Percentiles rank a stretch among this genome's conserved stretches.
These are phyloP conservation scores for Graptemys geographica DNA, from an alignment of 2,797 vertebrate species.

Conservation along the genomic window DNA sequence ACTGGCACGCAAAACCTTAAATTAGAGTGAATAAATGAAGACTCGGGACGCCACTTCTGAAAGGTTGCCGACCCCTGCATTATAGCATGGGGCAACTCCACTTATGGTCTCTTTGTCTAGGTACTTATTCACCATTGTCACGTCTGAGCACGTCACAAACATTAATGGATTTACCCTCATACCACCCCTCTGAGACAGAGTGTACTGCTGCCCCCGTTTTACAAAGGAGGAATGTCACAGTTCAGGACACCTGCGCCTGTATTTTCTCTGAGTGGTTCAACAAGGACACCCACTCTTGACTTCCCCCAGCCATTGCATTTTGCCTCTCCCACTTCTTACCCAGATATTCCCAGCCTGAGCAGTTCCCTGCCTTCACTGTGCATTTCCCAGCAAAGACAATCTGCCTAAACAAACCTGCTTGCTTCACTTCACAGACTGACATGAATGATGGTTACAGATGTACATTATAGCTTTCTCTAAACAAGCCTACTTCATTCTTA, in stretches of 20 bases:
- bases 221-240: too few species aligned
- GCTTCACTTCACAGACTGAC: not conserved
- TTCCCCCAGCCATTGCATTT: not conserved
- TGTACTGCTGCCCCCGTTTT: not conserved
- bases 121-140: too few species aligned
- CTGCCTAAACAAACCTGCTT: too few species aligned
- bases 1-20: too few species aligned
- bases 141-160: not conserved
- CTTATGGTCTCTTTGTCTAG: not conserved
- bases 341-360: not conserved
- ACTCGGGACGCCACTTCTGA: too few species aligned
- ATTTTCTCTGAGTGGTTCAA: not conserved
- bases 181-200: not conserved
- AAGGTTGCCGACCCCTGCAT: not conserved
- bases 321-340: not conserved
- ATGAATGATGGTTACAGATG: not conserved
- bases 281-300: not conserved
- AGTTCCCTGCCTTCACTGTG: not conserved
- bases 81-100: not conserved
- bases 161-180: slow-evolving; percentile 24
- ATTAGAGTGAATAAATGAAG: too few species aligned
- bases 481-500: not conserved
- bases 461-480: not conserved
- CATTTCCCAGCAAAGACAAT: too few species aligned
- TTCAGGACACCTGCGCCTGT: too few species aligned